phyloP scores from a whole-genome alignment of 2,113 vertebrate genomes.

The Anarrhichthys ocellatus region DNA sequence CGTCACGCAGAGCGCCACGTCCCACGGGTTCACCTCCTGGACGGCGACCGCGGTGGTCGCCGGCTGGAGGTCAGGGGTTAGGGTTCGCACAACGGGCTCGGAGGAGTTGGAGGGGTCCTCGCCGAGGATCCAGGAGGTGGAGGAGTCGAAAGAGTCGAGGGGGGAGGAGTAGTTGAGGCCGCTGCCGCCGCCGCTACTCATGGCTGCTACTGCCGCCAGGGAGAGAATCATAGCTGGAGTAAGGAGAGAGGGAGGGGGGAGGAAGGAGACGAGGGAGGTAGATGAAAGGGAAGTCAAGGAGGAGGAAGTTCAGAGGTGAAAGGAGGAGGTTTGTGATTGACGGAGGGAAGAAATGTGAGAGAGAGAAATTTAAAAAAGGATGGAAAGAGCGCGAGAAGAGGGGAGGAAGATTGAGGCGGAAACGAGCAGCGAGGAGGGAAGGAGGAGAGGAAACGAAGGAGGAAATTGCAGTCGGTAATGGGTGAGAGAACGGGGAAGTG shows the following conservation, averaged over 20 bases:
- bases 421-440: neutral
- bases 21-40: slow-evolving; percentile 88
- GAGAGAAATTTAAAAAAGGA: neutral
- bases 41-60: slow-evolving; percentile 2
- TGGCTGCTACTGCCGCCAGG: slow-evolving; percentile 80
- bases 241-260: neutral
- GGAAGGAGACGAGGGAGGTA: neutral
- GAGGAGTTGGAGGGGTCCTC: slow-evolving; percentile 78
- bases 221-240: slow-evolving; percentile 86
- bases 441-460: neutral
- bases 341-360: neutral
- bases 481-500: neutral
- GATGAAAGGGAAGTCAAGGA: neutral
- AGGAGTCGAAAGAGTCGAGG: slow-evolving; percentile 77
- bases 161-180: slow-evolving; percentile 74
- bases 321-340: neutral
- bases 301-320: neutral
- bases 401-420: neutral
- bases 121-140: slow-evolving; percentile 73
- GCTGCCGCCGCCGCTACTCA: slow-evolving; percentile 71
- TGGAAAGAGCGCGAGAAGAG: neutral
- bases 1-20: slow-evolving; percentile 90
- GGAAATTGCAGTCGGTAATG: neutral
- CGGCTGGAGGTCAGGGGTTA: slow-evolving; percentile 71
- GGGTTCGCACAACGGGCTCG: slow-evolving; percentile 65